Base-by-base conservation (phyloP, 2,888 invertebrate genomes). In the Lordiphosa andalusiaca region DNA sequence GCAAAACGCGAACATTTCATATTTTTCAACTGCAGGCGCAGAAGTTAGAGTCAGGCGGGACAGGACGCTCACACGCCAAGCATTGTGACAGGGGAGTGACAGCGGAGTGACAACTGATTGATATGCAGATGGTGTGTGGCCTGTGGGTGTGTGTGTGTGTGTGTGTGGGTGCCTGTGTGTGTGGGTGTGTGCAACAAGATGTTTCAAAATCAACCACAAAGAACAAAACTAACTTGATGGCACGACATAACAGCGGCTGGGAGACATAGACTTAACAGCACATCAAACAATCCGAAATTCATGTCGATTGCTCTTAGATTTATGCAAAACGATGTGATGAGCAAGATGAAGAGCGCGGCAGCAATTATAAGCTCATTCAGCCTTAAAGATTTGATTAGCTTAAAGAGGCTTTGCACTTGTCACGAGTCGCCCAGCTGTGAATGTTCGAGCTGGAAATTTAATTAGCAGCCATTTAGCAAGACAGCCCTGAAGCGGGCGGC, bases 1-100 rank as follows among this genome's bases (percentile, higher is more conserved):
- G 83, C 83, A 84, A 77, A 77, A 57, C 75, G 83, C 68, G 68
- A 68, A 53, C 80, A 55, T 66, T 84, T 82, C 62, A 78, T 77
- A 77, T 78, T 84, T 78, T 71, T 71, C 59, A 54, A 69, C 58
- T 58, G 63, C 65, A 55, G 42, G 55, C 37, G 53, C 54, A 36
- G 16, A 23, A 39, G 7, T 30, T 40, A 12, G 42, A 30, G 40
- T 23, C 21, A 36, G 25, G 49, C 41, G 47, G 54, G 37, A 42
- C 65, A 65, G 67, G 65, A 75, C 68, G 67, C 67, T 65, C 70
- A 53, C 76, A 66, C 73, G 75, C 75, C 63, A 42, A 46, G 36
- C 63, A 60, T 52, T 69, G 71, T 73, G 84, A 76, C 84, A 77
- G 63, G 36, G 53, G 62, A 71, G 66, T 76, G 85, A 69, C 85